Percentiles rank a stretch among this genome's conserved stretches.
phyloP scores from a whole-genome alignment of 2,888 invertebrate genomes.

The Rosalia funebris region DNA sequence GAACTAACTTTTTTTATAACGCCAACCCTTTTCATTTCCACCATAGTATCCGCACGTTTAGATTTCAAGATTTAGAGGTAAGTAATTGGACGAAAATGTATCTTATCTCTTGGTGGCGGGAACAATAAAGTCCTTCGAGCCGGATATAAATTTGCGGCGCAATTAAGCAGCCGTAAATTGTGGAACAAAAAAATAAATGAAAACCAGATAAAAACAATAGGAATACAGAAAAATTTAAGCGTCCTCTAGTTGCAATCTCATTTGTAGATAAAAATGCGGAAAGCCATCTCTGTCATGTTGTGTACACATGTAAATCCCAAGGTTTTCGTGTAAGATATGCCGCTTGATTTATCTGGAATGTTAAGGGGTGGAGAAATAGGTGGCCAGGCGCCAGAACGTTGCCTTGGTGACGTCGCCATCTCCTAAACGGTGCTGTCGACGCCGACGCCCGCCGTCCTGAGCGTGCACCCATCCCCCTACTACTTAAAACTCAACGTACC shows the following conservation, averaged over 20 bases:
- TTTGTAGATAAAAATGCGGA: conserved; percentile 39
- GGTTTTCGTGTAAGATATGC: conserved; percentile 56
- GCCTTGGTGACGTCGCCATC: conserved; percentile 61
- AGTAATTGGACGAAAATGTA: neutral
- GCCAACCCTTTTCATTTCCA: neutral
- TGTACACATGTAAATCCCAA: conserved; percentile 56
- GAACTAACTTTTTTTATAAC: conserved; percentile 19
- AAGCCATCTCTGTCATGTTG: conserved; percentile 52
- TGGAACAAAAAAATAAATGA: conserved; percentile 10
- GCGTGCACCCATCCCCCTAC: conserved; percentile 35
- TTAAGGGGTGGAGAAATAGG: conserved; percentile 53
- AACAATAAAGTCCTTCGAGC: conserved; percentile 25
- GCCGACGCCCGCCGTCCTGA: conserved; percentile 40
- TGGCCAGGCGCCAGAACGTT: conserved; percentile 54
- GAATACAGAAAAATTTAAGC: conserved; percentile 27
- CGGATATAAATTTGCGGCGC: conserved; percentile 14
- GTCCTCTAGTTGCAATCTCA: conserved; percentile 30
- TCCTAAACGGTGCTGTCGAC: conserved; percentile 35
- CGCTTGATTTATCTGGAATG: conserved; percentile 56
- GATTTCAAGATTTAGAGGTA: neutral
- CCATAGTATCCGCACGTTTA: no score
- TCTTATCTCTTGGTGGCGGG: no score
- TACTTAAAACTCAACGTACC: conserved; percentile 31
- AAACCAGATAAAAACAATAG: conserved; percentile 26
- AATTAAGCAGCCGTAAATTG: conserved; percentile 5